These are phyloP conservation scores for Galaxea fascicularis DNA, from an alignment of 92 coral and sea anemone species.

Conservation along the genomic window DNA sequence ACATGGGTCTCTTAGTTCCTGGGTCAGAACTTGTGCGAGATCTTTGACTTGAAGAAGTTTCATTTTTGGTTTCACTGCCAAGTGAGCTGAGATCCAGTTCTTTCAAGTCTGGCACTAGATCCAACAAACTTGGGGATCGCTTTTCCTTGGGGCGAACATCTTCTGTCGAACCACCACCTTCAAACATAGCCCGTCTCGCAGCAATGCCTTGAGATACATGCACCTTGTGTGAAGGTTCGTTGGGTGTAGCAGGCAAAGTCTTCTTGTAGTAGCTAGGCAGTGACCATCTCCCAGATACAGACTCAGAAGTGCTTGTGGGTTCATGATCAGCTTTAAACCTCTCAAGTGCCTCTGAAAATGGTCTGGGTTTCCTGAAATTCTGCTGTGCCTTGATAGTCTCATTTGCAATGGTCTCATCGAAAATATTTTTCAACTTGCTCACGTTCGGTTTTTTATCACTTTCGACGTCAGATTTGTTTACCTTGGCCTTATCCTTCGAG, in stretches of 20 bases:
- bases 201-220: conserved; percentile 88
- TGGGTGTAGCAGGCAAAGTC: conserved; percentile 47
- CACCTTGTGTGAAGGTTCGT: conserved; percentile 60
- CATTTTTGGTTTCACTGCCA: conserved; percentile 4
- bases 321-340: conserved; percentile 18
- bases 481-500: background rate
- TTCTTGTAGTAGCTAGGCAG: conserved; percentile 86
- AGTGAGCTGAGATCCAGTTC: conserved; percentile 26
- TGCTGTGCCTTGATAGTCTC: conserved; percentile 68
- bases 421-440: conserved; percentile 80
- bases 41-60: conserved; percentile 27
- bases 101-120: conserved; percentile 81
- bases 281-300: conserved; percentile 73
- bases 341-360: conserved; percentile 68
- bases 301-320: background rate
- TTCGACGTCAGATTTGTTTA: conserved; percentile 25
- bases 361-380: conserved; percentile 65
- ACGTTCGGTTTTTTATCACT: conserved; percentile 70
- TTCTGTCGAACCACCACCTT: conserved; percentile 66
- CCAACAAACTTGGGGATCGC: conserved; percentile 74
- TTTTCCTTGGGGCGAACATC: conserved; percentile 62
- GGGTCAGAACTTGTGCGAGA: conserved; percentile 89
- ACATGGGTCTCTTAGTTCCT: conserved; percentile 61
- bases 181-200: conserved; percentile 88
- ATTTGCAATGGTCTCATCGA: conserved; percentile 83